Percentiles rank a stretch among this genome's conserved stretches.
Conservation (phyloP, 1,140 invertebrate species). For the Stratiolaelaps scimitus region DNA sequence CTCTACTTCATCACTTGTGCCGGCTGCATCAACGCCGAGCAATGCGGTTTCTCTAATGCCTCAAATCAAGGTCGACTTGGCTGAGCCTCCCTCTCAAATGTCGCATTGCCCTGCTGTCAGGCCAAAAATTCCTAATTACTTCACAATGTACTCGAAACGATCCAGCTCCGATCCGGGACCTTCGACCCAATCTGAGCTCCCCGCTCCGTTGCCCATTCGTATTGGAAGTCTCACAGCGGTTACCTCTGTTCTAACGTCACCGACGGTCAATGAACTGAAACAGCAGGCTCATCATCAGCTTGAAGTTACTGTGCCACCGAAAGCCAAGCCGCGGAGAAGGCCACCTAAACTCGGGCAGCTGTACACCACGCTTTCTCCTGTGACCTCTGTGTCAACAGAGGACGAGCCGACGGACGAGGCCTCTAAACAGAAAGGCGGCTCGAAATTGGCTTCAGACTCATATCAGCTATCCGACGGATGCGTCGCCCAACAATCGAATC, state of each 20-base stretch:
- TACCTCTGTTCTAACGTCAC: too few relatives aligned
- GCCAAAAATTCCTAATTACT: not conserved
- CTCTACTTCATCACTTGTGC: too few relatives aligned
- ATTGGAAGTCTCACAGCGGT: too few relatives aligned
- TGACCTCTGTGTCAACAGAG: slow-evolving; percentile 15
- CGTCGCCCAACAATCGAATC: too few relatives aligned
- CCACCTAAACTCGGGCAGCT: slow-evolving; percentile 7
- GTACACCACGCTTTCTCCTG: slow-evolving; percentile 18
- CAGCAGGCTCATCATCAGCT: not conserved
- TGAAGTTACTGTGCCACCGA: not conserved
- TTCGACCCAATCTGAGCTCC: not conserved
- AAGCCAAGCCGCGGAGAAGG: not conserved
- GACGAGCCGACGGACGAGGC: slow-evolving; percentile 8
- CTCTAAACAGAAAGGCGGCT: too few relatives aligned
- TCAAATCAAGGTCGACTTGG: not conserved
- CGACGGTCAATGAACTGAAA: too few relatives aligned
- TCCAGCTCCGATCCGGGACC: slow-evolving; percentile 17
- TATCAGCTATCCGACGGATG: too few relatives aligned
- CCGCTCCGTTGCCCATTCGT: too few relatives aligned
- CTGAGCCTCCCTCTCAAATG: not conserved
- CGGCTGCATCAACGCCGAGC: too few relatives aligned
- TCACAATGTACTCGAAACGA: not conserved
- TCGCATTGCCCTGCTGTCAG: not conserved
- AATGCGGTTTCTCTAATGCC: not conserved
- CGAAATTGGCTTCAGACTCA: too few relatives aligned